Percentiles rank a stretch among this genome's conserved stretches.
Evolutionary conservation across 2,797 vertebrate species (phyloP).

Genomic region (Triplophysa yarkandensis): DNA sequence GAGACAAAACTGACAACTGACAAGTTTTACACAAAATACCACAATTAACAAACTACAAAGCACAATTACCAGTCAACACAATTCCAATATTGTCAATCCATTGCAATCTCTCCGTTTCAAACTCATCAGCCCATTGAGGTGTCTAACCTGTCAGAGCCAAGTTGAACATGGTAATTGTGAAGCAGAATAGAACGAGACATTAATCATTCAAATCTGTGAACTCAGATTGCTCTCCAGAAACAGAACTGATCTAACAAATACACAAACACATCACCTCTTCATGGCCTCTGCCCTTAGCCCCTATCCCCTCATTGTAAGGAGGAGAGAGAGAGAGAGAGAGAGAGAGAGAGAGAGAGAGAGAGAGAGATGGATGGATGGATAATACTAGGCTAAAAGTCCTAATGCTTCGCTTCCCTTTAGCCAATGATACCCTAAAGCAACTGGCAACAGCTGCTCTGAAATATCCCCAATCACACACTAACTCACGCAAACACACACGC

Average conservation of each 20-base stretch:
- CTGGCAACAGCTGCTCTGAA: constrained; percentile 65
- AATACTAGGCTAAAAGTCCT: constrained; percentile 46
- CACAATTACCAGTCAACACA: too few species aligned
- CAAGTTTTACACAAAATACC: too few species aligned
- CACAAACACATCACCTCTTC: constrained; percentile 37
- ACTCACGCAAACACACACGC: constrained; percentile 29
- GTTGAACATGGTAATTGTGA: not conserved
- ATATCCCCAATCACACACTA: constrained; percentile 39
- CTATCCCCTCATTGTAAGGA: constrained; percentile 4
- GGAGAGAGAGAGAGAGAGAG: constrained; percentile 1
- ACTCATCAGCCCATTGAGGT: not conserved
- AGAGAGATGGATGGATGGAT: constrained; percentile 22
- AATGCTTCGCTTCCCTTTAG: constrained; percentile 59
- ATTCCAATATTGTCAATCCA: too few species aligned
- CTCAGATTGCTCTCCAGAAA: constrained; percentile 27
- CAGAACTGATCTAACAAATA: constrained; percentile 30
- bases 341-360: constrained; percentile 23
- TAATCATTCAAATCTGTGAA: constrained; percentile 60
- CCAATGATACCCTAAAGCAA: constrained; percentile 63
- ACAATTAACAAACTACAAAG: too few species aligned
- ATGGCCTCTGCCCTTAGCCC: constrained; percentile 24
- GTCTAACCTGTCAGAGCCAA: constrained; percentile 1
- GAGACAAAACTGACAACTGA: too few species aligned
- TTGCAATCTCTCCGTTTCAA: too few species aligned
- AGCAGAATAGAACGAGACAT: constrained; percentile 58